Base-by-base conservation (phyloP, 2,797 vertebrate species). In the Bovichtus variegatus region DNA sequence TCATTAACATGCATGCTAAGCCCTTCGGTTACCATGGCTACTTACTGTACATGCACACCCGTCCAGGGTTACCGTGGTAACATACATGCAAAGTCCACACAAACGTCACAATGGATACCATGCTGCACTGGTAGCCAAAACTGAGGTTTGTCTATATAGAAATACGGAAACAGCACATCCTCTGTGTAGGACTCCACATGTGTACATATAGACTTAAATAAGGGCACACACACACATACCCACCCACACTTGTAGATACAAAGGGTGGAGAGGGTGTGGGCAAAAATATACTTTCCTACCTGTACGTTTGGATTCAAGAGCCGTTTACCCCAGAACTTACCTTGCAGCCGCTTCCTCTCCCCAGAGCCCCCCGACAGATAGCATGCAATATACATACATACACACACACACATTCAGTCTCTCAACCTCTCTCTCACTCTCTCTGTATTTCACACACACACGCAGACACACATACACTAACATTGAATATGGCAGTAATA, bases 1-100 rank as follows among this genome's bases (percentile, higher is more conserved):
- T 99, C 97, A 98, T 98, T 99, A 98, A 99, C 98, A 97, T 96
- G 97, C 98, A 99, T 98, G 97, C 98, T 97, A 95, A 97, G 89
- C 91, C 90, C 81, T 87, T 82, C 93, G 94, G 95, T 95, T 92
- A 94, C 96, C 97, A 97, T 97, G 97, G 97, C 96, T 97, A 98
- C 95, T 96, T 97, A 93, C 92, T 92, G 91, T 92, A 98, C 96
- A 97, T 96, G 93, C 93, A 94, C 91, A 92, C 86, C 85, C 71
- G 79, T 91, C 92, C 89, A 58, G 83, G 82, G 83, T 91, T 91
- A 91, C 88, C 85, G 86, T 80, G 74, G 91, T 80, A 84, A 93
- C 84, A 87, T 43, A 75, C 92, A 92, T 94, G 91, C 92, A 93
- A 87, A 89, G 76, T 88, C 86, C 86, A 91, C 87, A 55, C 85